These are phyloP conservation scores for Odontamblyopus rebecca DNA, from an alignment of 2,797 vertebrate species.

Conservation along the genomic window DNA sequence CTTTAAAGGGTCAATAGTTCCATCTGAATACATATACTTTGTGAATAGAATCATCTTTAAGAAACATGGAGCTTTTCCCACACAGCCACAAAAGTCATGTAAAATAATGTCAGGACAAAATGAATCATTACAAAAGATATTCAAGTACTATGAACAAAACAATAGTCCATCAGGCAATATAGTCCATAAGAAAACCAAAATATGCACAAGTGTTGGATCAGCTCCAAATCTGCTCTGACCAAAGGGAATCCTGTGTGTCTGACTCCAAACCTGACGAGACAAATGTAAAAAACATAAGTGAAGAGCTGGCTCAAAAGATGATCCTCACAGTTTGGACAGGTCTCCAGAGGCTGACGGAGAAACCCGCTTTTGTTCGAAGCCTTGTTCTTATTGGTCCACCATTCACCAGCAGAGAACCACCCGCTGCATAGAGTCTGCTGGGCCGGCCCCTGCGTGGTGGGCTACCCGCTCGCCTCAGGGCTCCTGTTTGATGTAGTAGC, in stretches of 20 bases:
- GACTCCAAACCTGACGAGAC: slow-evolving; percentile 61
- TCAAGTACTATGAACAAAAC: slow-evolving; percentile 95
- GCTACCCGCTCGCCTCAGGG: slow-evolving; percentile 73
- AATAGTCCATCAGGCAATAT: slow-evolving; percentile 89
- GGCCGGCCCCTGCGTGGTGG: not conserved
- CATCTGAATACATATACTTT: slow-evolving; percentile 49
- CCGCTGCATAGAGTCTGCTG: slow-evolving; percentile 12
- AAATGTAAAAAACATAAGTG: slow-evolving; percentile 14
- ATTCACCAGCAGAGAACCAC: slow-evolving; percentile 28
- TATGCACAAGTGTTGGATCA: slow-evolving; percentile 52
- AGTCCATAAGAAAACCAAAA: slow-evolving; percentile 74
- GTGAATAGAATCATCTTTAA: slow-evolving; percentile 69
- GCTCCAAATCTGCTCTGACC: slow-evolving; percentile 50
- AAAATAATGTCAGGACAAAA: slow-evolving; percentile 59
- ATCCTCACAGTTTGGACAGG: slow-evolving; percentile 86
- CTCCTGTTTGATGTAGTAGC: slow-evolving; percentile 97
- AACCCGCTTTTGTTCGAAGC: slow-evolving; percentile 19
- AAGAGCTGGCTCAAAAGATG: slow-evolving; percentile 84
- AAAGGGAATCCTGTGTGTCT: slow-evolving; percentile 54
- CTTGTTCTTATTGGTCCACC: slow-evolving; percentile 8
- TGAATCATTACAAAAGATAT: slow-evolving; percentile 82
- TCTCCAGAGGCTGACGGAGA: slow-evolving; percentile 61
- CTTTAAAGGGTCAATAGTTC: slow-evolving; percentile 17
- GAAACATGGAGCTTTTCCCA: slow-evolving; percentile 55
- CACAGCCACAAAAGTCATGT: slow-evolving; percentile 58